Evolutionary conservation across 2,797 vertebrate genomes (phyloP).

Genomic region (Clarias pachynema): DNA sequence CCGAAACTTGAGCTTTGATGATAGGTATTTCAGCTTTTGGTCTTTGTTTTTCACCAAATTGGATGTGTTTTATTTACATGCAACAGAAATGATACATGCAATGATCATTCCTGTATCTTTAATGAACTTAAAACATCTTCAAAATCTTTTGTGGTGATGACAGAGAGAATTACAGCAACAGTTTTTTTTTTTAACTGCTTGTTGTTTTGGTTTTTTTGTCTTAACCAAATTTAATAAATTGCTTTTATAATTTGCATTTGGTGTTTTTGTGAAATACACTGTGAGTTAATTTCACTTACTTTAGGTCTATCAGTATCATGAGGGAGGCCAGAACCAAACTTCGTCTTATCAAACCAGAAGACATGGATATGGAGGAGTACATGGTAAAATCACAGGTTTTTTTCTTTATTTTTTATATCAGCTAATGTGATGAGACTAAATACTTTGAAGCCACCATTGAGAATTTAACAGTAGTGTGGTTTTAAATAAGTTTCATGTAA

Average conservation of each 20-base stretch:
- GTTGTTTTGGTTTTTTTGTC: background rate
- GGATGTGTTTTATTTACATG: background rate
- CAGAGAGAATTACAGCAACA: background rate
- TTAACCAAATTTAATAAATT: background rate
- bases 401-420: background rate
- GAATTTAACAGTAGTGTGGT: background rate
- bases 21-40: conserved; percentile 75
- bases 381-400: conserved; percentile 71
- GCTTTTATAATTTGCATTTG: background rate
- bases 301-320: conserved; percentile 96
- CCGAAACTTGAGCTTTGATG: conserved; percentile 94
- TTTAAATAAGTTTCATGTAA: background rate
- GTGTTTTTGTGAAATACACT: conserved; percentile 10
- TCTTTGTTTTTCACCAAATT: background rate
- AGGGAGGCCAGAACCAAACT: conserved; percentile 91
- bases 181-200: too few species aligned
- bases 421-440: background rate
- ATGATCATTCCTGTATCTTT: background rate
- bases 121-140: background rate
- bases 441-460: background rate
- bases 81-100: background rate
- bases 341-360: conserved; percentile 90
- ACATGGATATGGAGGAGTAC: conserved; percentile 97
- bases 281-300: background rate
- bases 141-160: background rate